Evolutionary conservation across 2,113 vertebrate genomes (phyloP), one percentile per base, ranked within the genome.

Genomic region (Chloropsis hardwickii): DNA sequence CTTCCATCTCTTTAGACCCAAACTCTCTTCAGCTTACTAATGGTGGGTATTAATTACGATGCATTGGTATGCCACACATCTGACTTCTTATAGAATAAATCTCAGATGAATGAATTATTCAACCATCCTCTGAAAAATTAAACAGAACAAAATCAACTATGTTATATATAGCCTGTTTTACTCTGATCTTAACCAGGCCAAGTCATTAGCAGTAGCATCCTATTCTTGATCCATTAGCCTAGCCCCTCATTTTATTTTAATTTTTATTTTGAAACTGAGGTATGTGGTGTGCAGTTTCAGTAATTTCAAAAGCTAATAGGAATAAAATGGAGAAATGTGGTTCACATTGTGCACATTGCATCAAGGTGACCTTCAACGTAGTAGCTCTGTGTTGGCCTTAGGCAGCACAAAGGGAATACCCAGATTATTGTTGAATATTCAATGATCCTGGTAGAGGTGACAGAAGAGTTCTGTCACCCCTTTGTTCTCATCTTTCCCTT

Each of bases 11-110:
- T 83, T 94, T 97, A 74, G 98, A 98, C 78, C 96, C 97, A 3
- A 96, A 97, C 48, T 97, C 98, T 64, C 97, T 98, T 56, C 98
- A 98, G 45, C 94, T 98, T 73, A 97, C 98, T 84, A 98, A 90
- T 12, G 98, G 99, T 99, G 91, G 88, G 98, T 98, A 92, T 70
- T 71, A 62, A 39, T 79, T 58, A 33, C 6, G 44, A 51, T 53
- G 39, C 28, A 12, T 16, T 1, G 2, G 10, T 47, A 27, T 29
- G 58, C 45, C 53, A 53, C 45, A 23, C 2, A 3, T 58, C 27
- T 77, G 13, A n/a, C 61, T 23, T 56, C 51, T 69, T 57, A 29
- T 22, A 64, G 82, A 85, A 42, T 48, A 20, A 40, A 44, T 37
- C 18, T 86, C 62, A 77, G 21, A 58, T 29, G 23, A 45, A 10